Base-by-base conservation (phyloP, 2,113 vertebrate species). In the Pachyramphus minor region DNA sequence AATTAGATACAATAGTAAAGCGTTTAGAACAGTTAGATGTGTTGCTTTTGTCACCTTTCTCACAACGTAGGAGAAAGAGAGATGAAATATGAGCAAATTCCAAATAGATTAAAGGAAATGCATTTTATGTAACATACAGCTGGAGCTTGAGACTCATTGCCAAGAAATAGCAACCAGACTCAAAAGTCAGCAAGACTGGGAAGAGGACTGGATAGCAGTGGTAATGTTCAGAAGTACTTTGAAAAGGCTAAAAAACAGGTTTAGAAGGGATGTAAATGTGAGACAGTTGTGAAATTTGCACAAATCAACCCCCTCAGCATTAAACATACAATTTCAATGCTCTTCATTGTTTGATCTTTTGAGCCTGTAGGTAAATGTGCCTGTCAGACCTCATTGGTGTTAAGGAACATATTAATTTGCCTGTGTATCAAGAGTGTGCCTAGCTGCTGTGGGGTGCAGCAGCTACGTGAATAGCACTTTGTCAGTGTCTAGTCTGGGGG, bases 41-140 rank as follows among this genome's bases (percentile, higher is more conserved):
- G 60, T 68, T 81, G 42, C 9, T 88, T 91, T 85, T 92, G 68
- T 71, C 77, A 42, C 60, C 41, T 84, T 89, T 82, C 72, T 89
- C 41, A 53, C 69, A 90, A 58, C 52, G 75, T 31, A 73, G 25
- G n/a, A 89, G 33, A 44, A 75, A 89, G 49, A 69, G 88, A 94
- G 53, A 67, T 72, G 27, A 93, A 91, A 93, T 71, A 91, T 5
- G 79, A 90, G 25, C 15, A 50, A 93, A 90, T 87, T 81, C 52
- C 76, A 97, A 84, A 73, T 2, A 87, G 74, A 90, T 73, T 58
- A 90, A 93, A 94, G 68, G 86, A 93, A 90, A 87, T 59, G 14
- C 20, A 55, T 59, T 94, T 95, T 90, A 55, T 69, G 63, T 82
- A 24, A 68, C 17, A 9, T 84, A 89, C 69, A 87, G 84, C 89